These are phyloP conservation scores for Eristalis pertinax DNA, from an alignment of 2,888 invertebrate species.

Conservation along the genomic window DNA sequence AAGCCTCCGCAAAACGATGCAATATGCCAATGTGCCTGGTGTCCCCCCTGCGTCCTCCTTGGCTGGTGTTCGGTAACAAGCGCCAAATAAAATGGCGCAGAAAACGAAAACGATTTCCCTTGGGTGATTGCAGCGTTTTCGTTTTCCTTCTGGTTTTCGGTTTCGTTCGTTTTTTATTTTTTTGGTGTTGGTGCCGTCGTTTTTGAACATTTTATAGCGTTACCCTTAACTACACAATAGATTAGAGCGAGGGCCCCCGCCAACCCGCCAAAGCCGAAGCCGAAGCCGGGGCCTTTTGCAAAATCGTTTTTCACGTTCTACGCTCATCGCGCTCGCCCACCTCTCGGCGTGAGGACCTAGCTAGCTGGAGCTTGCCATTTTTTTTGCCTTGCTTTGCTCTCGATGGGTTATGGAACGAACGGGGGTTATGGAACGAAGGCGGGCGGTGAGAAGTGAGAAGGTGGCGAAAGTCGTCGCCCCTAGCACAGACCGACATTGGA, in stretches of 20 bases:
- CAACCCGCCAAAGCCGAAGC: slow-evolving; percentile 14
- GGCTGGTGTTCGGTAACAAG: slow-evolving; percentile 25
- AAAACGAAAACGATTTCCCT: slow-evolving; percentile 61
- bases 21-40: slow-evolving; percentile 53
- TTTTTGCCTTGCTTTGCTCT: too few relatives aligned
- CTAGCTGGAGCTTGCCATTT: too few relatives aligned
- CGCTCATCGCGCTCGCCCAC: slow-evolving; percentile 32
- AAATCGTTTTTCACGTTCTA: slow-evolving; percentile 64
- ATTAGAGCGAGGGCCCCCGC: slow-evolving; percentile 53
- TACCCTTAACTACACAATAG: slow-evolving; percentile 71
- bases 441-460: not conserved
- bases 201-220: slow-evolving; percentile 36
- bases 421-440: too few relatives aligned
- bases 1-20: slow-evolving; percentile 62
- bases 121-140: slow-evolving; percentile 63
- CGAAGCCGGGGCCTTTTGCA: slow-evolving; percentile 45
- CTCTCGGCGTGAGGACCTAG: not conserved
- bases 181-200: not conserved
- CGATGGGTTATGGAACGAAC: too few relatives aligned
- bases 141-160: slow-evolving; percentile 7
- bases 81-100: slow-evolving; percentile 67
- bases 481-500: slow-evolving; percentile 69
- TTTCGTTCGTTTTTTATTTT: slow-evolving; percentile 9
- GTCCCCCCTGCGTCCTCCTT: slow-evolving; percentile 4
- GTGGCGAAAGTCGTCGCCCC: slow-evolving; percentile 45